These are phyloP conservation scores for Calliphora vicina DNA, from an alignment of 1,140 invertebrate genomes.

Conservation along the genomic window DNA sequence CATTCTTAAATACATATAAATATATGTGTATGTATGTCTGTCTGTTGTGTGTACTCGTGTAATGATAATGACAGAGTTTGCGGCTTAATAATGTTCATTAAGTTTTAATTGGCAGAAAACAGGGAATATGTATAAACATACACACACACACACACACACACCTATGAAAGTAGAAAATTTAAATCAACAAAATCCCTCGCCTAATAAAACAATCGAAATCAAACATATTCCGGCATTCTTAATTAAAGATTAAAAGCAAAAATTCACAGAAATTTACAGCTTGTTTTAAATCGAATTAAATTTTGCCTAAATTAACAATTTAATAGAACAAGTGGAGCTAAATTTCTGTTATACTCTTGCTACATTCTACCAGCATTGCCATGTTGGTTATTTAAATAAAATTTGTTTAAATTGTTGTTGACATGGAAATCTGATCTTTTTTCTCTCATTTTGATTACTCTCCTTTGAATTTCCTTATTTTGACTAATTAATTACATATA, in stretches of 20 bases:
- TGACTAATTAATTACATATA: no score
- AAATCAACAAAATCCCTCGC: background rate
- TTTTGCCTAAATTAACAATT: no score
- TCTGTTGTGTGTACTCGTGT: background rate
- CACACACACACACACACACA: no score
- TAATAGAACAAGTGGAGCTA: no score
- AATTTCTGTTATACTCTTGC: no score
- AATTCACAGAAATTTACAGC: no score
- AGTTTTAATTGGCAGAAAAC: conserved; percentile 9
- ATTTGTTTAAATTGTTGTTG: no score
- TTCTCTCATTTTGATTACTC: no score
- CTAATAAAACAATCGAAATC: background rate
- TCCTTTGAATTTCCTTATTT: no score
- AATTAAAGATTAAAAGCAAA: background rate
- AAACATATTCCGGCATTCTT: background rate
- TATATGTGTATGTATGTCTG: background rate
- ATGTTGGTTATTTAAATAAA: no score
- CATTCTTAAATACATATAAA: background rate
- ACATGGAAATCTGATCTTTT: no score
- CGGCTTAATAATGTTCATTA: conserved; percentile 4
- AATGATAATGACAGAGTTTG: conserved; percentile 4
- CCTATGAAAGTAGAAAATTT: background rate
- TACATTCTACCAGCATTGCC: no score
- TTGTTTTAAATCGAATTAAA: background rate
- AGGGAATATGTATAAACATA: background rate